Evolutionary conservation across 2,113 vertebrate species (phyloP).

Genomic region (Dipodomys spectabilis): DNA sequence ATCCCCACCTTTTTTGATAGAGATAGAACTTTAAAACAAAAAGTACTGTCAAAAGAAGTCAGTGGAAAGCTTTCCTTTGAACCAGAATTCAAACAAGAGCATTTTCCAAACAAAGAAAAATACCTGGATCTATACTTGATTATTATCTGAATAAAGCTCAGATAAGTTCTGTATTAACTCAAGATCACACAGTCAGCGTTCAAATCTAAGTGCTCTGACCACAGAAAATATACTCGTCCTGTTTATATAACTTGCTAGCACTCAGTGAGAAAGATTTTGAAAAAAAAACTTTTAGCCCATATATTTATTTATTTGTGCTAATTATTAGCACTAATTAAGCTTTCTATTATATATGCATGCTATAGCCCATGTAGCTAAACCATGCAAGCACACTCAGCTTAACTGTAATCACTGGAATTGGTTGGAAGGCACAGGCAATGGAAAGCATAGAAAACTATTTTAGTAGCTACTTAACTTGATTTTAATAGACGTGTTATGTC

Average conservation of each 20-base stretch:
- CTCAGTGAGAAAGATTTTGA: not conserved
- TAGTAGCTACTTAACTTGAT: not conserved
- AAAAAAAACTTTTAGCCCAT: not conserved
- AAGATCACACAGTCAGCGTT: not conserved
- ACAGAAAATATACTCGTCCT: not conserved
- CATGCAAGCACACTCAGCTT: not conserved
- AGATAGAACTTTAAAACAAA: not conserved
- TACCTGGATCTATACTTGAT: not conserved
- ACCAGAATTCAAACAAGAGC: not conserved
- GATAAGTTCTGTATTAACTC: not conserved
- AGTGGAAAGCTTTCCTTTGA: not conserved
- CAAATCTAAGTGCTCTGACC: not conserved
- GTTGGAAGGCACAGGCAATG: not conserved
- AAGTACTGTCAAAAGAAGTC: not conserved
- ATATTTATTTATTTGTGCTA: not conserved
- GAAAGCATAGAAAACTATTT: not conserved
- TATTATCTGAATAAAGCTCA: slow-evolving; percentile 6
- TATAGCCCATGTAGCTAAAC: not conserved
- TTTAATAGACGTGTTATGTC: not conserved
- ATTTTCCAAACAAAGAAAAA: not conserved
- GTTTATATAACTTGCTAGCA: not conserved
- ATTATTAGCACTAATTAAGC: not conserved
- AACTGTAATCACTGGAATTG: not conserved
- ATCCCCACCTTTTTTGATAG: not conserved
- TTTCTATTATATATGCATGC: not conserved